These are phyloP conservation scores for Pipra filicauda DNA, from an alignment of 2,113 vertebrate genomes.

Conservation along the genomic window DNA sequence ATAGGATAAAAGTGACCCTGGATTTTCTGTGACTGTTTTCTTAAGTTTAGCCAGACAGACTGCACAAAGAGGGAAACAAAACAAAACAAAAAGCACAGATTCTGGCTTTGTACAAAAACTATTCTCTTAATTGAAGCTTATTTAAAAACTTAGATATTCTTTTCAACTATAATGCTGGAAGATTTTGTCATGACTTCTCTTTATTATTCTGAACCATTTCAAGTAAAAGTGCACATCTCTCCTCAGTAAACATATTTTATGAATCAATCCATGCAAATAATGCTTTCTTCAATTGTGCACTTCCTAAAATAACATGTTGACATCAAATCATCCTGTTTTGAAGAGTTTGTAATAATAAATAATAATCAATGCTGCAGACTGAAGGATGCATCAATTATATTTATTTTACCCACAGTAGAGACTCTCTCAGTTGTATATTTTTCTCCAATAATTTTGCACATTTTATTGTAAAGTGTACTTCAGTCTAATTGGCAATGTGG, in stretches of 20 bases:
- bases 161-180: constrained; percentile 14
- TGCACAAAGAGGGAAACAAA: background rate
- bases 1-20: constrained; percentile 48
- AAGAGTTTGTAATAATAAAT: constrained; percentile 73
- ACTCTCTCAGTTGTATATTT: constrained; percentile 26
- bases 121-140: constrained; percentile 51
- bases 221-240: constrained; percentile 51
- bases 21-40: constrained; percentile 23
- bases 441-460: constrained; percentile 46
- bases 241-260: constrained; percentile 65
- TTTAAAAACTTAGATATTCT: constrained; percentile 40
- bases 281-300: constrained; percentile 32
- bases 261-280: constrained; percentile 63
- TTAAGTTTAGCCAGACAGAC: constrained; percentile 22
- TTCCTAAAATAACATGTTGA: constrained; percentile 67
- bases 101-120: constrained; percentile 34
- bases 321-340: constrained; percentile 64
- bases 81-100: background rate
- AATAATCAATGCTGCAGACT: constrained; percentile 65
- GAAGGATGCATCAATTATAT: constrained; percentile 64
- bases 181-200: constrained; percentile 20
- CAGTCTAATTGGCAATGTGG: constrained; percentile 64
- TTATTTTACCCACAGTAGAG: constrained; percentile 54
- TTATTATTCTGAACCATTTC: constrained; percentile 65
- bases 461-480: constrained; percentile 57